Conservation (phyloP, 1,140 invertebrate genomes). For the Drosophila yakuba region DNA sequence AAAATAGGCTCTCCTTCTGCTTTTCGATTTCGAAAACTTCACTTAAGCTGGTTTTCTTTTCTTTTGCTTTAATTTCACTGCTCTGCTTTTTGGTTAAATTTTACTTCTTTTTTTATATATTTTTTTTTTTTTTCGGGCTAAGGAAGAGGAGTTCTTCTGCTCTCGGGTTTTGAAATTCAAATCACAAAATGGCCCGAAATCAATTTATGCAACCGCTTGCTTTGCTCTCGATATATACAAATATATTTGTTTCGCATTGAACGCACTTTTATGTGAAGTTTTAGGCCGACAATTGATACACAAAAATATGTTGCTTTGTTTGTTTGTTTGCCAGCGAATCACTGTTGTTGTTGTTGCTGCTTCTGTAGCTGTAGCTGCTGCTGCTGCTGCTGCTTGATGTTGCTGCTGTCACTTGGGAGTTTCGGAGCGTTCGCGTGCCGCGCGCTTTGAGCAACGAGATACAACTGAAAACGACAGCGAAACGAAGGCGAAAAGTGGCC, state of each 20-base stretch:
- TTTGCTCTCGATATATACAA: conserved; percentile 33
- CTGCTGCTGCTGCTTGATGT: conserved; percentile 33
- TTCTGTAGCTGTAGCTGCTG: conserved; percentile 34
- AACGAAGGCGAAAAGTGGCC: conserved; percentile 60
- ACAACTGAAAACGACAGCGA: conserved; percentile 78
- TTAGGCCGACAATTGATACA: conserved; percentile 44
- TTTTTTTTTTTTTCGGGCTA: conserved; percentile 25
- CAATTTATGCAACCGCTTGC: conserved; percentile 73
- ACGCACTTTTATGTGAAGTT: conserved; percentile 55
- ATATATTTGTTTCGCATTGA: conserved; percentile 32
- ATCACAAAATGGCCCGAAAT: conserved; percentile 61
- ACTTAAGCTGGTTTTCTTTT: conserved; percentile 58
- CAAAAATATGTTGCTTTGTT: conserved; percentile 34
- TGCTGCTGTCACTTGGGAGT: conserved; percentile 21
- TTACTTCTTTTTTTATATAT: conserved; percentile 16
- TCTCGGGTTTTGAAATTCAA: conserved; percentile 72
- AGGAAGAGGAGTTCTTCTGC: conserved; percentile 46
- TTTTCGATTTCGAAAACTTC: conserved; percentile 71
- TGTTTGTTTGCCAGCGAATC: conserved; percentile 18
- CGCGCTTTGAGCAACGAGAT: conserved; percentile 77
- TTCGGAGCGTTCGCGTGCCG: conserved; percentile 70
- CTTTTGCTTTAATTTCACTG: conserved; percentile 70
- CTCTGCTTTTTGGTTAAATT: conserved; percentile 68
- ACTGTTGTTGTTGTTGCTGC: conserved; percentile 26
- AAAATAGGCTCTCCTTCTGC: conserved; percentile 69